Conservation (phyloP, 30 jellyfish, hydroid and myxozoan genomes). For the Clytia hemisphaerica region DNA sequence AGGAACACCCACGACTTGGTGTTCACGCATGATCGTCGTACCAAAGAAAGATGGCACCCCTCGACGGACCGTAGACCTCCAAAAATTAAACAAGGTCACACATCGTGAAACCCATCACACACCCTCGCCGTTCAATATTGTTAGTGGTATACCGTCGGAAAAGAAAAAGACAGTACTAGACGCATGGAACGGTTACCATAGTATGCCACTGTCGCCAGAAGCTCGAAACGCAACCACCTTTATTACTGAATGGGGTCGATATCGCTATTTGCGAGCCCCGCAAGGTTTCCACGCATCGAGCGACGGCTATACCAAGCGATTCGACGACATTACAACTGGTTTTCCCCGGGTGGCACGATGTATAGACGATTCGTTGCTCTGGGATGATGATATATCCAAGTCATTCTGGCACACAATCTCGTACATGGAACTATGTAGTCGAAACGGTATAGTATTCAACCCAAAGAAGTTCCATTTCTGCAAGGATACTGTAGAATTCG, state of each 20-base stretch:
- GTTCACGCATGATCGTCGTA: constrained; percentile 25
- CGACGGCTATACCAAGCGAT: too few species aligned
- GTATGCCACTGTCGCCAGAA: neutral
- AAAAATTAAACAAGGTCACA: too few species aligned
- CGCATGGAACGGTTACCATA: too few species aligned
- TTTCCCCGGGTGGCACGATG: too few species aligned
- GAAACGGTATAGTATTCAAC: too few species aligned
- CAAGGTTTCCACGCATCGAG: constrained; percentile 21
- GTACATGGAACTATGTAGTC: too few species aligned
- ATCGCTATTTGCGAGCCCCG: constrained; percentile 17
- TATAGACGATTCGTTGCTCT: too few species aligned
- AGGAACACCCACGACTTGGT: constrained; percentile 42
- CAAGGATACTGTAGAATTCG: constrained; percentile 4
- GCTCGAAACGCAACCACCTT: constrained; percentile 20
- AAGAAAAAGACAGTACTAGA: too few species aligned
- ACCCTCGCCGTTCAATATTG: too few species aligned
- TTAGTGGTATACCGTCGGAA: constrained; percentile 4
- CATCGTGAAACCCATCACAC: too few species aligned
- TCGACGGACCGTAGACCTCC: neutral
- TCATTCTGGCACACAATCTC: too few species aligned
- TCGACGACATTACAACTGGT: constrained; percentile 26
- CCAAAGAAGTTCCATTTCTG: neutral
- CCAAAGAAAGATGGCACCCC: constrained; percentile 16
- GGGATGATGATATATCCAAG: too few species aligned
- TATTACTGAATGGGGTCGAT: constrained; percentile 1